Percentiles rank a stretch among this genome's conserved stretches.
These are phyloP conservation scores for Hydriomena furcata DNA, from an alignment of 2,888 invertebrate species.

Conservation along the genomic window DNA sequence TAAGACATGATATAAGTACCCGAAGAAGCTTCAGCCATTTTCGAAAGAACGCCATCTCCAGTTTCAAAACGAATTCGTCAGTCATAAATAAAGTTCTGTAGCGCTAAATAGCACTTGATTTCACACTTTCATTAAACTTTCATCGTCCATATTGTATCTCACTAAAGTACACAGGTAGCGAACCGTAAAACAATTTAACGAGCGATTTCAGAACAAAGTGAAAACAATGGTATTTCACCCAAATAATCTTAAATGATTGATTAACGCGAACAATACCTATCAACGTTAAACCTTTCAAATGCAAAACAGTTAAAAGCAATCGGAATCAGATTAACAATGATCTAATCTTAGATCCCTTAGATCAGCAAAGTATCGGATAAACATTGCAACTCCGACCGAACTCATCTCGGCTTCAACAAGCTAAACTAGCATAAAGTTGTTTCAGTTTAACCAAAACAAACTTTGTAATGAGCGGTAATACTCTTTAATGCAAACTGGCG, in stretches of 20 bases:
- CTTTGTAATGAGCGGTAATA: conserved; percentile 35
- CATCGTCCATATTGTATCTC: conserved; percentile 39
- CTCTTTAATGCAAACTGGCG: conserved; percentile 33
- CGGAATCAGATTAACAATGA: background rate
- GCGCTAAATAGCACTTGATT: conserved; percentile 46
- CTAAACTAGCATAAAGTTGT: conserved; percentile 19
- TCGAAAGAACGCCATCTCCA: conserved; percentile 56
- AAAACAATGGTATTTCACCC: conserved; percentile 7
- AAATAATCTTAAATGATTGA: conserved; percentile 23
- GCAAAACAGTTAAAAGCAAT: background rate
- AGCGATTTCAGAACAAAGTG: conserved; percentile 22
- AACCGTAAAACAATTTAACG: conserved; percentile 42
- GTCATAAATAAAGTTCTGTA: conserved; percentile 38
- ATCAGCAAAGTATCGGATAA: conserved; percentile 20
- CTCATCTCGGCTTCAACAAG: conserved; percentile 12
- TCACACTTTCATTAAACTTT: conserved; percentile 69
- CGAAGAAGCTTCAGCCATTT: conserved; percentile 55
- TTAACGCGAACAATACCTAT: conserved; percentile 5
- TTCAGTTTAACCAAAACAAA: conserved; percentile 24
- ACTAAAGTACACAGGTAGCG: conserved; percentile 34
- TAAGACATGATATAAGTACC: conserved; percentile 47
- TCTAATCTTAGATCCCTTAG: background rate
- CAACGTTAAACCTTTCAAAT: background rate
- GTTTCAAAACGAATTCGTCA: conserved; percentile 44
- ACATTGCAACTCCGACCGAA: conserved; percentile 1